A percentile compares a stretch with the other conserved stretches of the same genome.
phyloP scores from a whole-genome alignment of 2,797 vertebrate genomes.

The Pantherophis alleghaniensis region DNA sequence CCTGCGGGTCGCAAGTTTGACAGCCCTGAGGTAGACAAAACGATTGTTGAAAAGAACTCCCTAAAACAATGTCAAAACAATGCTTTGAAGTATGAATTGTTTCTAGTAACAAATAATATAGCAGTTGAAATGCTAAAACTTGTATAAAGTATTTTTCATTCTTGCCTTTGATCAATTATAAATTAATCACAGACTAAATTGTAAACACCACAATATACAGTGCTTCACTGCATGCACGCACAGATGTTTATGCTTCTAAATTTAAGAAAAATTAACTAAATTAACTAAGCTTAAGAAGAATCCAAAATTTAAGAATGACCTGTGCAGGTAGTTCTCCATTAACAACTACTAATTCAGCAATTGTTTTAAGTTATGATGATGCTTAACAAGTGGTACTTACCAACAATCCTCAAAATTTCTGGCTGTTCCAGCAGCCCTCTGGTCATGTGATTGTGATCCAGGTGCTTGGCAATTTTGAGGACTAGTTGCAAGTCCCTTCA shows the following conservation, averaged over 20 bases:
- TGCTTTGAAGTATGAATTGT: background rate
- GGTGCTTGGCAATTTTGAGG: background rate
- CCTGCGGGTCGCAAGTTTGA: too few relatives aligned
- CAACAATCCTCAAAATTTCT: background rate
- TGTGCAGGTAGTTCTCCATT: background rate
- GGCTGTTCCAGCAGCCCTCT: background rate
- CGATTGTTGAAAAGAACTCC: too few relatives aligned
- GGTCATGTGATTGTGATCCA: accelerated
- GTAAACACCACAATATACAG: background rate
- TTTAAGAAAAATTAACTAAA: background rate
- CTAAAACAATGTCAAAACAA: background rate
- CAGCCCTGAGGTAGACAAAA: background rate
- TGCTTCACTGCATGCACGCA: background rate
- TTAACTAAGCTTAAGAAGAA: background rate
- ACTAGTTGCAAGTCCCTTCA: background rate
- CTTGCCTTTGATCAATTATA: background rate
- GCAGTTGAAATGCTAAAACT: background rate
- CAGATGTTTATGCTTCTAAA: background rate
- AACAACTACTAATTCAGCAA: background rate
- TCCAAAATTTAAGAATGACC: background rate
- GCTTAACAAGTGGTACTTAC: background rate
- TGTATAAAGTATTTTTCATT: background rate
- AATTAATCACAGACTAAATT: background rate
- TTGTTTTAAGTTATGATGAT: background rate
- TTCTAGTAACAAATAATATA: background rate